Conservation (phyloP, 2,888 invertebrate species). For the Alentia gelatinosa region DNA sequence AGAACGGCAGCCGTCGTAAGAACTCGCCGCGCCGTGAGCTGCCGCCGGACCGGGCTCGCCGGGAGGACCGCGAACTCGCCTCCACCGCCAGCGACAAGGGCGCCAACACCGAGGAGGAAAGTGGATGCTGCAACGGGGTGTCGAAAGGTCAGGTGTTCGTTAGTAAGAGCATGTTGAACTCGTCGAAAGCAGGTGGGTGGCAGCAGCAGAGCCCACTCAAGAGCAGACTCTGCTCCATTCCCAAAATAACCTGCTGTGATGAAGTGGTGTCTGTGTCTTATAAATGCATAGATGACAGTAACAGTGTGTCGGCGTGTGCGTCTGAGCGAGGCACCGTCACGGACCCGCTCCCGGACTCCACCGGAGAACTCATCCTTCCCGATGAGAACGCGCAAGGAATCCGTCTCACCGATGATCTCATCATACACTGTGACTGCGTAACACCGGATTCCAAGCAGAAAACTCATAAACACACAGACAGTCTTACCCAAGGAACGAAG, state of each 20-base stretch:
- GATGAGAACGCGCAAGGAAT: background rate
- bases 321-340: background rate
- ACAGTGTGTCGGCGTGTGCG: background rate
- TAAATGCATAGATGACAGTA: background rate
- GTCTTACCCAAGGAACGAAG: background rate
- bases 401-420: background rate
- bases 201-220: background rate
- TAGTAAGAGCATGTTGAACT: conserved; percentile 18
- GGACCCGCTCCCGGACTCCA: background rate
- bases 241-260: conserved; percentile 1
- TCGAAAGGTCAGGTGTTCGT: background rate
- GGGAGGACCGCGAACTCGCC: background rate
- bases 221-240: background rate
- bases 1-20: background rate
- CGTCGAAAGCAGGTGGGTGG: background rate
- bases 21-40: background rate
- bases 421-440: conserved; percentile 8
- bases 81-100: background rate
- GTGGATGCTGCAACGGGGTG: background rate
- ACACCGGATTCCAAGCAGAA: background rate
- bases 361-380: background rate
- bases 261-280: background rate
- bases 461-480: background rate
- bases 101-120: background rate
- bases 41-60: background rate